These are phyloP conservation scores for Epizoanthus rinbou DNA, from an alignment of 92 coral and sea anemone species.

Conservation along the genomic window DNA sequence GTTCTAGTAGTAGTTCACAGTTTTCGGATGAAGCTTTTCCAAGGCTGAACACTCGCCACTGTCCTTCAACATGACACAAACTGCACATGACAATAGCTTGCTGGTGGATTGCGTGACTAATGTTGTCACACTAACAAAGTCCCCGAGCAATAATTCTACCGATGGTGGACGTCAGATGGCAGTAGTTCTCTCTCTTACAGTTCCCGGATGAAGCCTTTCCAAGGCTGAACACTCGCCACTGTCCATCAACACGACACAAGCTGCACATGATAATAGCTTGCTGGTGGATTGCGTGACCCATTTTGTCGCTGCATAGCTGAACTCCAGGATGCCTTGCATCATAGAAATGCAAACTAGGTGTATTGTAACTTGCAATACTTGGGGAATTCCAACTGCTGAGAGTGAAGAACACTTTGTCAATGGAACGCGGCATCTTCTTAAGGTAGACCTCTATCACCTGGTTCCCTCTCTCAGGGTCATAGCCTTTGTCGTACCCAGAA, in stretches of 20 bases:
- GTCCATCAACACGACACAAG: constrained; percentile 49
- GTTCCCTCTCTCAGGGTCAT: constrained; percentile 42
- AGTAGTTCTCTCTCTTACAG: constrained; percentile 40
- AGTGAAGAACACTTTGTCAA: constrained; percentile 63
- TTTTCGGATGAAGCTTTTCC: constrained; percentile 3
- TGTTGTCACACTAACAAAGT: constrained; percentile 28
- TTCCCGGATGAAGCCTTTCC: constrained; percentile 44
- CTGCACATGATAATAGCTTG: constrained; percentile 54
- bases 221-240: constrained; percentile 48
- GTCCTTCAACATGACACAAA: neutral
- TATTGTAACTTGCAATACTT: constrained; percentile 45
- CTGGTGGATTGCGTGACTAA: constrained; percentile 27
- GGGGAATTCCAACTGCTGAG: constrained; percentile 65
- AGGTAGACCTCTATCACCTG: constrained; percentile 49
- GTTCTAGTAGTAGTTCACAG: constrained; percentile 23
- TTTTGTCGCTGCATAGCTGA: constrained; percentile 57
- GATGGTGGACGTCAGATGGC: constrained; percentile 22
- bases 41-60: constrained; percentile 32
- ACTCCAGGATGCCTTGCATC: constrained; percentile 51
- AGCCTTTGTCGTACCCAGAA: constrained; percentile 48
- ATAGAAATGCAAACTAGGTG: constrained; percentile 51
- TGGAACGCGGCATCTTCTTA: constrained; percentile 43
- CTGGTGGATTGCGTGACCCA: constrained; percentile 21
- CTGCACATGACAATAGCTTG: constrained; percentile 20
- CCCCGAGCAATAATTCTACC: constrained; percentile 39